phyloP scores from a whole-genome alignment of 1,140 invertebrate species.

The Diplogasteroides magnus region DNA sequence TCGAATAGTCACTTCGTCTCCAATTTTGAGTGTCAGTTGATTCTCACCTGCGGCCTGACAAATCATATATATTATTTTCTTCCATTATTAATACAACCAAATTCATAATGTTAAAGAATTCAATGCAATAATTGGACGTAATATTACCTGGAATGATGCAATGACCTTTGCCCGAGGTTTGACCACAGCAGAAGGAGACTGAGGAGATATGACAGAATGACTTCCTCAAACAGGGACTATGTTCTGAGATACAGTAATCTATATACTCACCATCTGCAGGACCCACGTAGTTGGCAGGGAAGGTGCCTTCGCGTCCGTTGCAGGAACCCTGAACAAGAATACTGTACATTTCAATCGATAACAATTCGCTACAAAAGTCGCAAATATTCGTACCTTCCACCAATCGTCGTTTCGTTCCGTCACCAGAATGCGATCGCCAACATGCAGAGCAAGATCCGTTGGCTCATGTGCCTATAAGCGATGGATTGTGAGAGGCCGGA shows the following conservation, averaged over 20 bases:
- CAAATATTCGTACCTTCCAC: conserved; percentile 69
- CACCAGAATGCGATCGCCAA: conserved; percentile 81
- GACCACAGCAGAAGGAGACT: background rate
- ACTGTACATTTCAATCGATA: background rate
- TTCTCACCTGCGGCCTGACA: conserved; percentile 36
- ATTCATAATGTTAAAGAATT: no score
- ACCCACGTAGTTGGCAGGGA: conserved; percentile 67
- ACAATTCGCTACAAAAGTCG: background rate
- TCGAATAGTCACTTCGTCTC: conserved; percentile 88
- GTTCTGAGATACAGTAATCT: no score
- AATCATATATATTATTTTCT: background rate
- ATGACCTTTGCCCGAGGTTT: background rate
- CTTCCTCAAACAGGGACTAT: no score
- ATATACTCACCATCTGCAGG: background rate
- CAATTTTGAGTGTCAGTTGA: conserved; percentile 72
- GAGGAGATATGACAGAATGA: no score
- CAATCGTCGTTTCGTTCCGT: conserved; percentile 77
- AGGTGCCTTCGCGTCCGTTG: conserved; percentile 78
- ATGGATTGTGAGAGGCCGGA: no score
- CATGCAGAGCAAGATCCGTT: conserved; percentile 83
- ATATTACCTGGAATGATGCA: background rate
- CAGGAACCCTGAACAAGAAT: conserved; percentile 65
- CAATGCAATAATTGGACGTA: no score
- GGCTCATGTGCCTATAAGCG: conserved; percentile 81
- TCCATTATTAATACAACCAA: no score